Percentiles rank a stretch among this genome's conserved stretches.
Evolutionary conservation across 2,797 vertebrate species (phyloP).

Genomic region (Brotogeris chrysoptera): DNA sequence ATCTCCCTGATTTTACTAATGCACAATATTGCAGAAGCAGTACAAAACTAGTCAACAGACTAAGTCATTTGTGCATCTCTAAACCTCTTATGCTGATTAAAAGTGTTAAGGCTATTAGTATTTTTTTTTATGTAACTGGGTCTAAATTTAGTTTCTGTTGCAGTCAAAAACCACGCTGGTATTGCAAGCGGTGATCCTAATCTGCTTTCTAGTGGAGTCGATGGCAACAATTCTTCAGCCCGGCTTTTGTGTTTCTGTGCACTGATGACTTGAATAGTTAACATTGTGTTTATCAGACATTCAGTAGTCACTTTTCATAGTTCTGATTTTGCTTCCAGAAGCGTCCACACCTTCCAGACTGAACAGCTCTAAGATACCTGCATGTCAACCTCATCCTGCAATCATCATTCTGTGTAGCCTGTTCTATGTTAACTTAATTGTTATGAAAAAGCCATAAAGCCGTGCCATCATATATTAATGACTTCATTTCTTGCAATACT

Average conservation of each 20-base stretch:
- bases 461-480: fast-evolving
- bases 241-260: not conserved
- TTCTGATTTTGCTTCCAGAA: not conserved
- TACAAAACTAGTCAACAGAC: constrained; percentile 62
- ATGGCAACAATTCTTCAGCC: not conserved
- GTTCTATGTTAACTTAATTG: not conserved
- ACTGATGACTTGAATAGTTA: not conserved
- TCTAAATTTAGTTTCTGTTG: constrained; percentile 69
- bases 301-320: not conserved
- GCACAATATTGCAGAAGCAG: constrained; percentile 71
- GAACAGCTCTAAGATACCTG: not conserved
- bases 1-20: constrained; percentile 70
- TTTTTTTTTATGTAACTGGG: constrained; percentile 71
- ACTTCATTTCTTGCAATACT: not conserved
- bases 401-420: not conserved
- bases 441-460: not conserved
- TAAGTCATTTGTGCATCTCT: constrained; percentile 68
- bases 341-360: not conserved
- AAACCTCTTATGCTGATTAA: constrained; percentile 73
- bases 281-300: not conserved
- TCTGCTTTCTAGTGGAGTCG: not conserved
- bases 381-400: not conserved
- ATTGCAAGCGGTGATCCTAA: constrained; percentile 17
- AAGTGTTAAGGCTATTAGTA: constrained; percentile 72
- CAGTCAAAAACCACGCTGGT: constrained; percentile 36